Evolutionary conservation across 2,888 invertebrate genomes (phyloP), one percentile per base, ranked within the genome.

Genomic region (Drosophila conformis): DNA sequence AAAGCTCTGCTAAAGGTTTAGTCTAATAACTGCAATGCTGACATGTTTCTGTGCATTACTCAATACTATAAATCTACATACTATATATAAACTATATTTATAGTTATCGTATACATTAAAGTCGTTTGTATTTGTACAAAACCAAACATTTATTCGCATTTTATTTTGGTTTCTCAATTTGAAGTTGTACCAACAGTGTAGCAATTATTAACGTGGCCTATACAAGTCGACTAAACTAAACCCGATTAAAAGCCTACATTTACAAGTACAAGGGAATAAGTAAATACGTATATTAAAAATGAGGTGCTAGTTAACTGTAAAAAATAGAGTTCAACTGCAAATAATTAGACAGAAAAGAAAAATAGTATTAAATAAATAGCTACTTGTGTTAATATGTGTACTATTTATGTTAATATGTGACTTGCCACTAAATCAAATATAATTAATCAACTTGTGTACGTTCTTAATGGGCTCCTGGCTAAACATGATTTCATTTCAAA

Each of bases 41-140:
- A 80, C 74, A 73, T 68, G 74, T 84, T 79, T 82, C 72, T 83
- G 83, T 83, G 89, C 84, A 86, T 84, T 85, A 84, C 87, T 85
- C 88, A 84, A 79, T 80, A 88, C 81, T 84, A 87, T 88, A 71
- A 80, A 73, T 60, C 66, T 78, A 76, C 58, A 65, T 67, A 73
- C 53, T 52, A 79, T 76, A 83, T 75, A 68, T 76, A 52, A 80
- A 73, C 64, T 76, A 58, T 76, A 68, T 75, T 78, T 71, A 65
- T 77, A 79, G 77, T 80, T 77, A 80, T 69, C 62, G 59, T 78
- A 78, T 80, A 60, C 59, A 80, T 77, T 68, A 80, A 80, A 79
- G 63, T 54, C 68, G 70, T 81, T 77, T 77, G 81, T 81, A 81
- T 80, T 80, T 78, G 80, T 78, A 78, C 66, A 76, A 78, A 79